Evolutionary conservation across 2,113 vertebrate species (phyloP).

Genomic region (Pseudolaguvia tuberculata): DNA sequence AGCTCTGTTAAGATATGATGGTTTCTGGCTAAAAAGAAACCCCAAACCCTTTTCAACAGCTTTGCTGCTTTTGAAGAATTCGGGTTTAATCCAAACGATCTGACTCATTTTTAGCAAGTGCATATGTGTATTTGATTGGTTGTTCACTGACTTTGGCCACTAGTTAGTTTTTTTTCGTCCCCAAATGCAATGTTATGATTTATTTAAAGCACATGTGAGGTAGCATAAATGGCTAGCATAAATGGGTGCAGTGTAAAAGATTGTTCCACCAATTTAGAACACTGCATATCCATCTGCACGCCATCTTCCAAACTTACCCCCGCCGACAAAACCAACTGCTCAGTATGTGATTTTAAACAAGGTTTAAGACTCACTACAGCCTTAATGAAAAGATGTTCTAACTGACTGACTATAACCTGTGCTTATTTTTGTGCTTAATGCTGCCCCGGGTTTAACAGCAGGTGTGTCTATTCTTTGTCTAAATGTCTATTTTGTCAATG

Average conservation of each 20-base stretch:
- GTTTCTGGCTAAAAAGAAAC: too few relatives aligned
- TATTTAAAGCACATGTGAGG: not conserved
- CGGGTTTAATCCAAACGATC: too few relatives aligned
- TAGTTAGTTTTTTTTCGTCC: not conserved
- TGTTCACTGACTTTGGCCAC: too few relatives aligned
- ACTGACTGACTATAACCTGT: conserved; percentile 27
- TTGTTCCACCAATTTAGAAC: not conserved
- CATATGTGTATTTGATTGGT: not conserved
- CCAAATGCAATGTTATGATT: not conserved
- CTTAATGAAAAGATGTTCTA: not conserved
- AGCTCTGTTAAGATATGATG: too few relatives aligned
- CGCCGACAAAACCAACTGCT: not conserved
- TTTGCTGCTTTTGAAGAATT: too few relatives aligned
- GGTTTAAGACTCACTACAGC: not conserved
- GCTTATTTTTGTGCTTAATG: conserved; percentile 43
- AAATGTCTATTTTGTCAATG: not conserved
- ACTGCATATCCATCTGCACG: not conserved
- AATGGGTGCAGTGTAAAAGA: not conserved
- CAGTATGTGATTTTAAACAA: conserved; percentile 1
- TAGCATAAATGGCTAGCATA: not conserved
- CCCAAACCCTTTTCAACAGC: too few relatives aligned
- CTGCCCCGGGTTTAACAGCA: conserved; percentile 65
- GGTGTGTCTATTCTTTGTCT: conserved; percentile 59
- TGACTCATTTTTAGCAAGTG: not conserved
- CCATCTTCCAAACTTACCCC: not conserved